Percentiles rank a stretch among this genome's conserved stretches.
phyloP scores from a whole-genome alignment of 2,888 invertebrate genomes.

The Acleris cristana region DNA sequence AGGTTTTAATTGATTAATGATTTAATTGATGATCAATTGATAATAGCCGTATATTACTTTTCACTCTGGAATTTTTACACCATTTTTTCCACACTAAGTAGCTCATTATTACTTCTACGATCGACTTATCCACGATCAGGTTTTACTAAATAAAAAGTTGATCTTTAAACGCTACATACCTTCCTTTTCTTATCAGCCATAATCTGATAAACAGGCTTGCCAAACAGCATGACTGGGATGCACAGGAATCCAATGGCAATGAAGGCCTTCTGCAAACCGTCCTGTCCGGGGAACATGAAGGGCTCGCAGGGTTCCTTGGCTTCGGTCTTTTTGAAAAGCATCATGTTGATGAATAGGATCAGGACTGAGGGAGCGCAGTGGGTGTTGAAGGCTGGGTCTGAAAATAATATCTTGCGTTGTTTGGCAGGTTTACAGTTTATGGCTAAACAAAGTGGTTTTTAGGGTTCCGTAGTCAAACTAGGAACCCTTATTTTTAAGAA shows the following conservation, averaged over 20 bases:
- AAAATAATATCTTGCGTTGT: conserved; percentile 36
- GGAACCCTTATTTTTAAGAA: too few species aligned
- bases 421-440: background rate
- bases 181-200: conserved; percentile 69
- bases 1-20: too few species aligned
- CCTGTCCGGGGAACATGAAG: conserved; percentile 85
- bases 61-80: too few species aligned
- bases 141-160: too few species aligned
- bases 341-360: conserved; percentile 93
- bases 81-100: too few species aligned
- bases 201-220: conserved; percentile 88
- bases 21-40: too few species aligned
- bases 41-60: too few species aligned
- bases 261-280: conserved; percentile 85
- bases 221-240: conserved; percentile 90
- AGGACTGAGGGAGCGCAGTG: conserved; percentile 90
- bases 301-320: conserved; percentile 74
- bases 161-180: conserved; percentile 47
- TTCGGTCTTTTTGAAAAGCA: conserved; percentile 82
- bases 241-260: conserved; percentile 87
- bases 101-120: too few species aligned
- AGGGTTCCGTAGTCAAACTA: too few species aligned
- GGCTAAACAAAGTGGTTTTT: too few species aligned
- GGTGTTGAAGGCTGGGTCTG: conserved; percentile 73
- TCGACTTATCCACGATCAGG: too few species aligned